phyloP scores from a whole-genome alignment of 2,888 invertebrate species.

The Cactoblastis cactorum region DNA sequence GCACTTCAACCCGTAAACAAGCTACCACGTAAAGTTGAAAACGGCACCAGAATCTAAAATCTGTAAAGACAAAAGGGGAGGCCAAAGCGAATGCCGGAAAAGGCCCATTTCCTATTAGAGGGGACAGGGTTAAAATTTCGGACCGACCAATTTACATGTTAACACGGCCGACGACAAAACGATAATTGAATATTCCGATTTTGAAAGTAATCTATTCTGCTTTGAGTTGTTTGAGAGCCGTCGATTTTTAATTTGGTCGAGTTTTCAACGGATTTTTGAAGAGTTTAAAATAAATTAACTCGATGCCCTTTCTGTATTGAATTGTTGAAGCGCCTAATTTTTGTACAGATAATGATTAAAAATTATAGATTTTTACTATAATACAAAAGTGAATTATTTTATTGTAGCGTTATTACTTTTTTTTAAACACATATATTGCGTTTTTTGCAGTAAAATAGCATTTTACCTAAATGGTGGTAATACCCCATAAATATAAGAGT shows the following conservation, averaged over 20 bases:
- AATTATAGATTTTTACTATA: no score
- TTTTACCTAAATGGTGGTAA: no score
- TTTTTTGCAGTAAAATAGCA: no score
- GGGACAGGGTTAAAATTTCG: constrained; percentile 53
- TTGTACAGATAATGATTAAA: no score
- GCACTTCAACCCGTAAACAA: constrained; percentile 6
- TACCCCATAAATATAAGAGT: no score
- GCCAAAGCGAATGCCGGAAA: constrained; percentile 57
- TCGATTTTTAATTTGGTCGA: constrained; percentile 49
- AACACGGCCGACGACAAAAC: constrained; percentile 51
- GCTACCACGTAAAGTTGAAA: neutral
- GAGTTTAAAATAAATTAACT: neutral
- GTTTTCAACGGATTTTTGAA: constrained; percentile 16
- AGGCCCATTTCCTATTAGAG: constrained; percentile 64
- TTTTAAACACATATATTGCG: no score
- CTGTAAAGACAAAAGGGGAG: constrained; percentile 48
- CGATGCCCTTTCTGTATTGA: neutral
- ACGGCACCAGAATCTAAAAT: constrained; percentile 2
- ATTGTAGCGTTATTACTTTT: no score
- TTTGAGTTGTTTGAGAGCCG: constrained; percentile 33
- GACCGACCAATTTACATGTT: constrained; percentile 70
- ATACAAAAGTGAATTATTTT: no score
- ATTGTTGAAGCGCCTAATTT: no score
- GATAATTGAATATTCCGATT: constrained; percentile 61
- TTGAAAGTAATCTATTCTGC: constrained; percentile 50